These are phyloP conservation scores for Agrochola litura DNA, from an alignment of 2,888 invertebrate species.

Conservation along the genomic window DNA sequence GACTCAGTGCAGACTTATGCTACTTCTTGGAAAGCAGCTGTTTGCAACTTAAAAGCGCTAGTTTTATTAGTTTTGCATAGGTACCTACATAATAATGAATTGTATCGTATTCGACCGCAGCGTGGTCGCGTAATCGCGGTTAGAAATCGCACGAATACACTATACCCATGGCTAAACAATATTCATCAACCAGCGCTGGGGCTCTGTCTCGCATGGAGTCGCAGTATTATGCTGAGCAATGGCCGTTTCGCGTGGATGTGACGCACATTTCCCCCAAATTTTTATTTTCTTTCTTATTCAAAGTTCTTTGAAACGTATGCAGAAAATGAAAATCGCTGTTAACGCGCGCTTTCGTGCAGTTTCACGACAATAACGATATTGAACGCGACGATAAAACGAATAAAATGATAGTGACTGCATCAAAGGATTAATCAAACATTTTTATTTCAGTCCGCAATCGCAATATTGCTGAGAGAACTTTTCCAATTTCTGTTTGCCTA, in stretches of 20 bases:
- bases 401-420: constrained; percentile 6
- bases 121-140: too few species aligned
- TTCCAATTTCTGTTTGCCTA: constrained; percentile 54
- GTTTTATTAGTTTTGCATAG: not conserved
- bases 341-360: not conserved
- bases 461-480: constrained; percentile 46
- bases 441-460: constrained; percentile 33
- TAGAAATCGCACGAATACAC: not conserved
- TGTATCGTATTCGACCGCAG: not conserved
- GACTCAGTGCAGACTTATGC: not conserved
- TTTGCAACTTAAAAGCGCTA: not conserved
- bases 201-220: too few species aligned
- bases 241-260: too few species aligned
- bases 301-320: not conserved
- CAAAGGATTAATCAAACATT: constrained; percentile 30
- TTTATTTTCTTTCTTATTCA: not conserved
- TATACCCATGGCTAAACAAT: too few species aligned
- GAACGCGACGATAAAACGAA: not conserved
- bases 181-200: too few species aligned
- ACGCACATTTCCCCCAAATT: too few species aligned
- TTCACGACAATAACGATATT: not conserved
- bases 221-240: too few species aligned
- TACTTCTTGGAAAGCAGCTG: not conserved
- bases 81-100: not conserved
- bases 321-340: not conserved